Evolutionary conservation across 2,113 vertebrate genomes (phyloP), one percentile per base, ranked within the genome.

Genomic region (Neogobius melanostomus): DNA sequence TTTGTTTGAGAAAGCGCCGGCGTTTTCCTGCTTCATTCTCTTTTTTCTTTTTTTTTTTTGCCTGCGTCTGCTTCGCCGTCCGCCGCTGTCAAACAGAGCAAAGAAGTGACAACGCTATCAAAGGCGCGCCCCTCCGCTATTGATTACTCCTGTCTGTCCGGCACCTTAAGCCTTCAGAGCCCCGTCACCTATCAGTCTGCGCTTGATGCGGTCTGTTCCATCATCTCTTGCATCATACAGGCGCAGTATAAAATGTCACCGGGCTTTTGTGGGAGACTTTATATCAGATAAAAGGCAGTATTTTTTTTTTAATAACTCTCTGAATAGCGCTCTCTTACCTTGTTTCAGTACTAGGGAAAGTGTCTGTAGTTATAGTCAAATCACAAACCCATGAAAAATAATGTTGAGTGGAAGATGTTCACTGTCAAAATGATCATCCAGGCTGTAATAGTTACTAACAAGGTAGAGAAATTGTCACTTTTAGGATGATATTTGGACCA

Each of bases 101-200:
- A 60, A 59, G 70, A 75, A 79, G 79, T 79, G 79, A 79, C 83
- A 89, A 76, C 7, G 71, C 82, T 85, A 90, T 91, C 82, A 92
- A 89, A 91, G 72, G 71, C 69, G 61, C 17, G 59, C 15, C 14
- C 71, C 70, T 79, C 68, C 11, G 71, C 78, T 88, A 90, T 89
- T 84, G 88, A 91, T 88, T 88, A 72, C 77, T 69, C 80, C 77
- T 76, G 66, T 88, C 88, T 79, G 76, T 83, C 74, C 69, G 56
- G 70, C 79, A 87, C 87, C 89, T 88, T 79, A 80, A 89, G 77
- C 84, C 78, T 85, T 87, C 85, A 88, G 86, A 85, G 76, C 69
- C 76, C 28, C 82, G 88, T 87, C 85, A 84, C 83, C 85, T 86
- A 87, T 86, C 79, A 82, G 77, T 83, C 11, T 68, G 74, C 46